These are phyloP conservation scores for Pterocles burchelli DNA, from an alignment of 2,113 vertebrate genomes.

Conservation along the genomic window DNA sequence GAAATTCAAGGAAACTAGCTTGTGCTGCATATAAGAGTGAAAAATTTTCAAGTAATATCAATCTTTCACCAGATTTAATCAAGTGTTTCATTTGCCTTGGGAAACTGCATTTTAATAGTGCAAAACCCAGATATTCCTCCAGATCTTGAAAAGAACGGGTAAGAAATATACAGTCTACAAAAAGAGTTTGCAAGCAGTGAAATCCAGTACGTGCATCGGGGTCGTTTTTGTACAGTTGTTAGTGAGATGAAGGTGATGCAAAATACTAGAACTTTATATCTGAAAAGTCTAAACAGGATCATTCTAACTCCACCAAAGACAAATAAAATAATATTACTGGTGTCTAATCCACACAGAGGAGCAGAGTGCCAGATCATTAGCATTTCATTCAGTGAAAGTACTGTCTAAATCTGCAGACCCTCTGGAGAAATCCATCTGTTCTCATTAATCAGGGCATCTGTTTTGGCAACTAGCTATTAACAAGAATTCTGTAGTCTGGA, in stretches of 20 bases:
- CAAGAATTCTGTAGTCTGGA: not conserved
- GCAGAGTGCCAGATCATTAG: slow-evolving; percentile 40
- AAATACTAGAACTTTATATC: not conserved
- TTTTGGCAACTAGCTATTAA: slow-evolving; percentile 40
- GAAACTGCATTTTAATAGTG: not conserved
- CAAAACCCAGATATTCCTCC: not conserved
- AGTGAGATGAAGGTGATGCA: not conserved
- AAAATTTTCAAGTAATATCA: not conserved
- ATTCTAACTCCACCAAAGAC: not conserved
- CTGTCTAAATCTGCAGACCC: slow-evolving; percentile 49
- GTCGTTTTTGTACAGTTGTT: not conserved
- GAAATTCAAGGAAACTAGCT: not conserved
- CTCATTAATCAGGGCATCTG: slow-evolving; percentile 59
- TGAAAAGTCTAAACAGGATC: not conserved
- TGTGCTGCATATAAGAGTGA: not conserved
- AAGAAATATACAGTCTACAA: not conserved
- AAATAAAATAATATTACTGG: slow-evolving; percentile 3
- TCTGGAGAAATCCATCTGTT: slow-evolving; percentile 66
- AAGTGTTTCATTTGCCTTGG: not conserved
- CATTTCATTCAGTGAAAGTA: slow-evolving; percentile 62
- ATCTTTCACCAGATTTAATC: not conserved
- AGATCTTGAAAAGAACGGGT: not conserved
- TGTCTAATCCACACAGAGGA: slow-evolving; percentile 7
- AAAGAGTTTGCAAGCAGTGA: not conserved
- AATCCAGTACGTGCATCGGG: not conserved